phyloP scores from a whole-genome alignment of 2,888 invertebrate genomes.

The Graphium colonna region DNA sequence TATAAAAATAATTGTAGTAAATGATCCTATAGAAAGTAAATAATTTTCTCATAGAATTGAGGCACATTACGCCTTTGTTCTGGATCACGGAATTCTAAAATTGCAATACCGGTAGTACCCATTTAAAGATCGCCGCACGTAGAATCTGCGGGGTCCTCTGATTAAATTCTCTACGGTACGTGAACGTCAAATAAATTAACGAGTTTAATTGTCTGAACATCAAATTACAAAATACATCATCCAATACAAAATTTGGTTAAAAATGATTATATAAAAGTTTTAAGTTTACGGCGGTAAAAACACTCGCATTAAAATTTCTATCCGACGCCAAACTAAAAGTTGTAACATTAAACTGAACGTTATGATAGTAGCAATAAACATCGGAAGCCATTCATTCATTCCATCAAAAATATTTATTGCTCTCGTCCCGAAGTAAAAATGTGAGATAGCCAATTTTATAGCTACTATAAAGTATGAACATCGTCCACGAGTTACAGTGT shows the following conservation, averaged over 20 bases:
- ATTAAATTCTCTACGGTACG: slow-evolving; percentile 38
- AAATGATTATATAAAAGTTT: too few species aligned
- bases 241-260: not conserved
- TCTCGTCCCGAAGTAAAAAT: slow-evolving; percentile 15
- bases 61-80: not conserved
- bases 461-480: slow-evolving; percentile 21
- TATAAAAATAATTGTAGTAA: too few species aligned
- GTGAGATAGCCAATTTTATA: slow-evolving; percentile 20
- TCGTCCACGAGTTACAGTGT: slow-evolving; percentile 15
- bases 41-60: too few species aligned
- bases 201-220: slow-evolving; percentile 34
- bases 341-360: slow-evolving; percentile 12
- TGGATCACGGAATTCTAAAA: slow-evolving; percentile 18
- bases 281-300: not conserved
- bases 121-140: slow-evolving; percentile 34
- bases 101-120: slow-evolving; percentile 24
- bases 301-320: not conserved
- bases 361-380: slow-evolving; percentile 11
- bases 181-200: slow-evolving; percentile 36
- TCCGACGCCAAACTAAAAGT: slow-evolving; percentile 8
- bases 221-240: not conserved
- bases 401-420: slow-evolving; percentile 22
- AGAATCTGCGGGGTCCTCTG: slow-evolving; percentile 32
- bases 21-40: too few species aligned
- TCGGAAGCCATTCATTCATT: slow-evolving; percentile 10